These are phyloP conservation scores for Phyllotreta striolata DNA, from an alignment of 2,888 invertebrate species.

Conservation along the genomic window DNA sequence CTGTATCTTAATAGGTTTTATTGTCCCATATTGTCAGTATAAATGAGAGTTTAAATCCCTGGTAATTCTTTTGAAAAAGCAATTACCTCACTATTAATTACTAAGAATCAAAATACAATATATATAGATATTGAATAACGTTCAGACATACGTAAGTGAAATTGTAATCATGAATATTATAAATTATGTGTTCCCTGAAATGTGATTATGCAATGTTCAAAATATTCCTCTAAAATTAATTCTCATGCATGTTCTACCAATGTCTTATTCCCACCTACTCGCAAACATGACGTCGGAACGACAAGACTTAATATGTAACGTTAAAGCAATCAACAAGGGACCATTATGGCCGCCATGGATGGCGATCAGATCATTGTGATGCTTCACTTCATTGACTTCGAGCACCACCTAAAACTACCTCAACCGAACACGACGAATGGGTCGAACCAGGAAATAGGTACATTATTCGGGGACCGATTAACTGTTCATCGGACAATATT, in stretches of 20 bases:
- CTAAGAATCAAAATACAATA: no score
- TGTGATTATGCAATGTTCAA: no score
- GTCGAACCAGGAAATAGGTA: slow-evolving; percentile 21
- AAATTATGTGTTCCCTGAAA: no score
- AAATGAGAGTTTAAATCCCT: background rate
- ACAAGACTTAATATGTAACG: slow-evolving; percentile 22
- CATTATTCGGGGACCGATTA: slow-evolving; percentile 20
- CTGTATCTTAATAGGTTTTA: slow-evolving; percentile 9
- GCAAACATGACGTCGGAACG: slow-evolving; percentile 11
- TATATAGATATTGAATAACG: no score
- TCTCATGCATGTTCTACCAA: background rate
- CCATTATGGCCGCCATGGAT: slow-evolving; percentile 11
- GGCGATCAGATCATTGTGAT: slow-evolving; percentile 24
- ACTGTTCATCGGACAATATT: slow-evolving; percentile 7
- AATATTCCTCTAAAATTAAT: no score
- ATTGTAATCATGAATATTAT: no score
- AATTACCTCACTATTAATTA: no score
- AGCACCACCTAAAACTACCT: slow-evolving; percentile 20
- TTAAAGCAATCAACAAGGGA: slow-evolving; percentile 28
- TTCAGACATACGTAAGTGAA: no score
- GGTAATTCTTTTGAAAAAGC: no score
- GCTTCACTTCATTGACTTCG: slow-evolving; percentile 24
- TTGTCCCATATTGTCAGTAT: slow-evolving; percentile 5
- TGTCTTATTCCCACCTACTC: slow-evolving; percentile 5
- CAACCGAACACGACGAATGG: slow-evolving; percentile 17